Percentiles rank a stretch among this genome's conserved stretches.
phyloP scores from a whole-genome alignment of 2,888 invertebrate species.

The Tetheella fluctuosa region DNA sequence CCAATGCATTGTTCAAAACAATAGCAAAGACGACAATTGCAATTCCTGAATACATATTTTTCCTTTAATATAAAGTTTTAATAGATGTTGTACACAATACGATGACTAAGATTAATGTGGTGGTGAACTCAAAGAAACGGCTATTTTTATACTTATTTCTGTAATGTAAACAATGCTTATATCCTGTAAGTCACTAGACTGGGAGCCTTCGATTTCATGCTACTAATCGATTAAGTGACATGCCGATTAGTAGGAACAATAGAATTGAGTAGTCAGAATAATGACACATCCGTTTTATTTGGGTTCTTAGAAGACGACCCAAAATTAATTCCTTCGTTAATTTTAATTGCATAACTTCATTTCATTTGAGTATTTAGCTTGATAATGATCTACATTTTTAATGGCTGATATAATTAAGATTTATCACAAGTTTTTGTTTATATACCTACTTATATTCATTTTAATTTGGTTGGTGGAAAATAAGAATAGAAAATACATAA shows the following conservation, averaged over 20 bases:
- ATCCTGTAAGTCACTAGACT: background rate
- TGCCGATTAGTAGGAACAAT: slow-evolving; percentile 7
- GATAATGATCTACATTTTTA: too few species aligned
- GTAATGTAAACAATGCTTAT: slow-evolving; percentile 2
- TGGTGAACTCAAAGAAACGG: slow-evolving; percentile 6
- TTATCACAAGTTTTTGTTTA: background rate
- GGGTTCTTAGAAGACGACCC: background rate
- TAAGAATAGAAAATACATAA: background rate
- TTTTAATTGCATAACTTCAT: background rate
- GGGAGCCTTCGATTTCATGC: slow-evolving; percentile 2
- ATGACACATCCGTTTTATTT: slow-evolving; percentile 9
- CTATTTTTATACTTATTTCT: slow-evolving; percentile 2
- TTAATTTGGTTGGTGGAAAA: too few species aligned
- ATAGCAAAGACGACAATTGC: slow-evolving; percentile 13
- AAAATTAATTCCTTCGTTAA: background rate
- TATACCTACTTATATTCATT: background rate
- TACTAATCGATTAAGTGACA: slow-evolving; percentile 4
- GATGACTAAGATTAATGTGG: slow-evolving; percentile 7
- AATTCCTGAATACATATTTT: slow-evolving; percentile 16
- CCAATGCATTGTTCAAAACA: slow-evolving; percentile 9
- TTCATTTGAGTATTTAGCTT: too few species aligned
- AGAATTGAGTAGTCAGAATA: background rate
- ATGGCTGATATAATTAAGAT: too few species aligned
- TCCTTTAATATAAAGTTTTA: background rate
- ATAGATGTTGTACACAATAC: slow-evolving; percentile 10